Conservation (phyloP, 2,888 invertebrate species). For the Invenusta paracnida region DNA sequence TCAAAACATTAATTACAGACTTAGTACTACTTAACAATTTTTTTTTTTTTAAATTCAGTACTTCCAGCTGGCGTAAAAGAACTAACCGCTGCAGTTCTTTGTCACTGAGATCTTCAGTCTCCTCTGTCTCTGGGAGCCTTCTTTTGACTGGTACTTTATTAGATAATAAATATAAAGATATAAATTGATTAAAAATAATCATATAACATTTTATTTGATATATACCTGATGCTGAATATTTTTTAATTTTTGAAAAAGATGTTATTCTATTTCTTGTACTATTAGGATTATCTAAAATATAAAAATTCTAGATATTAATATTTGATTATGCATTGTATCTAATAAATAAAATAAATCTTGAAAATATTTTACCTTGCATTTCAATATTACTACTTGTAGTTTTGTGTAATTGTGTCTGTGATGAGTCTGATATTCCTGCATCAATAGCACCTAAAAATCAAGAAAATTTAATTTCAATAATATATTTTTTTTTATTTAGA, state of each 20-base stretch:
- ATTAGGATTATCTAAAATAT: no score
- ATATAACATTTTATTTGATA: no score
- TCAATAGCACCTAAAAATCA: not conserved
- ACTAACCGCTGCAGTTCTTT: not conserved
- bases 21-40: not conserved
- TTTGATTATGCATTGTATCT: not conserved
- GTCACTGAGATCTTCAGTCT: not conserved
- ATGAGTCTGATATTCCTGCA: not conserved
- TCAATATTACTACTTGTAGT: not conserved
- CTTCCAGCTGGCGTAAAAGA: not conserved
- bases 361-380: not conserved
- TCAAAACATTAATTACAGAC: not conserved
- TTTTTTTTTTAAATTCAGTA: not conserved
- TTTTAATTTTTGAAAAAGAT: no score
- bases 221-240: no score
- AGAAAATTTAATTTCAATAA: no score
- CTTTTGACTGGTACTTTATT: not conserved
- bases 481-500: no score
- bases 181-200: no score
- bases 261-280: no score
- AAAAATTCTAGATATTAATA: not conserved
- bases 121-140: not conserved
- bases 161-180: no score
- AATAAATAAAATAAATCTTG: not conserved
- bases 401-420: not conserved